Conservation (phyloP, 2,888 invertebrate species). For the Drosophila testacea region DNA sequence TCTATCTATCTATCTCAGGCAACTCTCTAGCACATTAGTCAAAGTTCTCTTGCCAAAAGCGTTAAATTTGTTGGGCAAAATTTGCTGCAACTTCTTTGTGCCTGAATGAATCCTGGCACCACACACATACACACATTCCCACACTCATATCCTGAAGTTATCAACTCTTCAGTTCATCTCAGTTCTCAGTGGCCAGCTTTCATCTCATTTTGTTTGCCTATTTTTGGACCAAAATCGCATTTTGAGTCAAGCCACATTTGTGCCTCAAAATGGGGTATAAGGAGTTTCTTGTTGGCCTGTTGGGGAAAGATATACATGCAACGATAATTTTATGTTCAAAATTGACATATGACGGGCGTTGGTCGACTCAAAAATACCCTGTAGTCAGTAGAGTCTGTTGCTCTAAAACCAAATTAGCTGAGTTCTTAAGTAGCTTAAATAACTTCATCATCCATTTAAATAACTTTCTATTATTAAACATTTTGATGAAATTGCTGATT, state of each 20-base stretch:
- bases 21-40: slow-evolving; percentile 44
- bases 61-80: slow-evolving; percentile 63
- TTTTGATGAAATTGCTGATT: too few species aligned
- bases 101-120: slow-evolving; percentile 36
- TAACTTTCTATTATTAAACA: too few species aligned
- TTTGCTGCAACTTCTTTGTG: slow-evolving; percentile 38
- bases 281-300: background rate
- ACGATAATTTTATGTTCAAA: background rate
- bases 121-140: slow-evolving; percentile 7
- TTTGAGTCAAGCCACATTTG: slow-evolving; percentile 7
- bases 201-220: slow-evolving; percentile 42
- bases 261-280: background rate
- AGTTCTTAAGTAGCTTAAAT: too few species aligned
- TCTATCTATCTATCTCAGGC: background rate
- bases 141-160: background rate
- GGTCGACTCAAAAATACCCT: background rate
- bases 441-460: too few species aligned
- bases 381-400: background rate
- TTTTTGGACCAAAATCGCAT: slow-evolving; percentile 33
- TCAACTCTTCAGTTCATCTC: slow-evolving; percentile 1
- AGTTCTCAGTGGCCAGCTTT: slow-evolving; percentile 17
- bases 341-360: too few species aligned
- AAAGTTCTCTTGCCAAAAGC: slow-evolving; percentile 47
- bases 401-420: too few species aligned
- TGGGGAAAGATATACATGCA: background rate